Conservation (phyloP, 1,140 invertebrate species). For the Carcinoscorpius rotundicauda region DNA sequence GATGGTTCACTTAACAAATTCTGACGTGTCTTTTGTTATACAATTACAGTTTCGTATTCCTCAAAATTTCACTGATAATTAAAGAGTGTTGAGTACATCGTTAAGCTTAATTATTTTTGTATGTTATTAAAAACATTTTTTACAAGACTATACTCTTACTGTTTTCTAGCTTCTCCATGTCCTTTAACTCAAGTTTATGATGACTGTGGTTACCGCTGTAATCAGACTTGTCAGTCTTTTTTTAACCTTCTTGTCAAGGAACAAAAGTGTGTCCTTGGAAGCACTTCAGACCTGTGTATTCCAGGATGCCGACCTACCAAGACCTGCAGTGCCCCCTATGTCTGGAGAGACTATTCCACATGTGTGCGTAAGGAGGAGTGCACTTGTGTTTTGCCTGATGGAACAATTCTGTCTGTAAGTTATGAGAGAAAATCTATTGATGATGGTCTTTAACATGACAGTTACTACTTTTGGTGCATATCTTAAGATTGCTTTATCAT, state of each 20-base stretch:
- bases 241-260: constrained; percentile 27
- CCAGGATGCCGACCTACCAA: constrained; percentile 31
- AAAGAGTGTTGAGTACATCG: no score
- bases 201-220: constrained; percentile 48
- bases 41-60: no score
- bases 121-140: no score
- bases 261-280: constrained; percentile 28
- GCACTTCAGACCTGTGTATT: constrained; percentile 34
- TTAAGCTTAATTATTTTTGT: no score
- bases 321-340: constrained; percentile 31
- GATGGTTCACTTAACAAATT: no score
- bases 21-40: no score
- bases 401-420: constrained; percentile 3
- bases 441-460: no score
- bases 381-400: constrained; percentile 3
- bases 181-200: constrained; percentile 36
- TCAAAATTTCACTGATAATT: no score
- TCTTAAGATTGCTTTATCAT: no score
- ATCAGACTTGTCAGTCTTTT: constrained; percentile 44
- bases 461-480: no score
- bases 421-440: no score
- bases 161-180: constrained; percentile 25
- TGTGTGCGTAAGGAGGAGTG: constrained; percentile 45
- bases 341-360: constrained; percentile 52
- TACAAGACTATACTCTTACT: no score